Conservation (phyloP, 92 coral and sea anemone genomes). For the Palythoa heliodiscus region DNA sequence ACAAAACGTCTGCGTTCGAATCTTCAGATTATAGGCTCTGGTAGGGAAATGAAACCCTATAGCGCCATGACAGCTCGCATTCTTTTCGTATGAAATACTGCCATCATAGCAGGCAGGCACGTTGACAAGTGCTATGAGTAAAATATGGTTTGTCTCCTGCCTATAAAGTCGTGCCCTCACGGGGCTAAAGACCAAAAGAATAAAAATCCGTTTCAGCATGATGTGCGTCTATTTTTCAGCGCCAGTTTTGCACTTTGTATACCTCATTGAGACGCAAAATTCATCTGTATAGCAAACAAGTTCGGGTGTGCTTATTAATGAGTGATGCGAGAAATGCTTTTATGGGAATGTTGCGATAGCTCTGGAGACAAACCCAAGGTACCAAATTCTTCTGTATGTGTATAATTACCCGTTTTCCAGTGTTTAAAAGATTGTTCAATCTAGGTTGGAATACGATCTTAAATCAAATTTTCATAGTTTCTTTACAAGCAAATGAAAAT, state of each 20-base stretch:
- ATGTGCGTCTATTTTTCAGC: slow-evolving; percentile 17
- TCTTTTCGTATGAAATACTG: slow-evolving; percentile 56
- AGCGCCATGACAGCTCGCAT: slow-evolving; percentile 55
- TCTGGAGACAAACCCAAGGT: slow-evolving; percentile 30
- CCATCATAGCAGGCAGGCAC: slow-evolving; percentile 62
- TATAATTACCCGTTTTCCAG: not conserved
- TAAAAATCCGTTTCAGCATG: slow-evolving; percentile 40
- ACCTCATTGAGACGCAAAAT: slow-evolving; percentile 14
- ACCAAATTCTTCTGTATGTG: not conserved
- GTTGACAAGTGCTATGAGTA: slow-evolving; percentile 78
- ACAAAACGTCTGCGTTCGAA: not conserved
- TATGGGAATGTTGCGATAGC: not conserved
- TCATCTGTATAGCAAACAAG: slow-evolving; percentile 20
- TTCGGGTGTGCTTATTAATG: not conserved
- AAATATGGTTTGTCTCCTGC: slow-evolving; percentile 71
- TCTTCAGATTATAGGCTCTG: not conserved
- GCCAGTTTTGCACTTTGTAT: slow-evolving; percentile 8
- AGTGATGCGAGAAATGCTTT: slow-evolving; percentile 3
- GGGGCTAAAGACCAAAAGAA: slow-evolving; percentile 33
- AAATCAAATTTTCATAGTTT: not conserved
- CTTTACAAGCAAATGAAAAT: no score
- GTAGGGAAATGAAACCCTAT: slow-evolving; percentile 52
- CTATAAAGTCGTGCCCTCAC: slow-evolving; percentile 41
- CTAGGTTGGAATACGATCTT: not conserved
- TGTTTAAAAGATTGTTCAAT: not conserved